These are phyloP conservation scores for Pseudeuparius sepicola DNA, from an alignment of 2,888 invertebrate genomes.

Conservation along the genomic window DNA sequence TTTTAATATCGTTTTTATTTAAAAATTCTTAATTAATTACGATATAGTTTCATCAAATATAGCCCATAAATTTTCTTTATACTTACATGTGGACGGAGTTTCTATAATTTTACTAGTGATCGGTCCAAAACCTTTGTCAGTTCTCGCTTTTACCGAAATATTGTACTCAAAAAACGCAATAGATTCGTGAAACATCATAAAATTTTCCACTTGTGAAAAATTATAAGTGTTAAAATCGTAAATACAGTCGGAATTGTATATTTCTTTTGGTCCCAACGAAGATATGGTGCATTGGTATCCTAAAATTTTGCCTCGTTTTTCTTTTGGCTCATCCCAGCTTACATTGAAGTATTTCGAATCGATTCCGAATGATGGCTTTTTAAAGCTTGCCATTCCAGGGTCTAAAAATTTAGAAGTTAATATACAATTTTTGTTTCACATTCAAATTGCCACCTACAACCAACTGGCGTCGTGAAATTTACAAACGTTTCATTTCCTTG, in stretches of 20 bases:
- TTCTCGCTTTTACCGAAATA: constrained; percentile 4
- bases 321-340: constrained; percentile 11
- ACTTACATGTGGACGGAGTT: constrained; percentile 17
- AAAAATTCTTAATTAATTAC: too few species aligned
- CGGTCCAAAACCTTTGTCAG: constrained; percentile 8
- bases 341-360: constrained; percentile 5
- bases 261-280: constrained; percentile 4
- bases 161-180: constrained; percentile 7
- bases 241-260: constrained; percentile 1
- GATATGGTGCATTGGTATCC: constrained; percentile 4
- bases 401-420: too few species aligned
- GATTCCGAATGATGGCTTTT: too few species aligned
- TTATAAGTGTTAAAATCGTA: not conserved
- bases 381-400: too few species aligned
- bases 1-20: too few species aligned
- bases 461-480: too few species aligned
- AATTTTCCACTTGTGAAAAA: not conserved
- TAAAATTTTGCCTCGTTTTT: constrained; percentile 10
- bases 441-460: too few species aligned
- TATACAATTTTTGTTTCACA: too few species aligned
- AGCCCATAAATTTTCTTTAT: not conserved
- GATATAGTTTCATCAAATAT: too few species aligned
- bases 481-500: too few species aligned
- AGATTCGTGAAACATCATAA: not conserved
- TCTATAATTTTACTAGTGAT: not conserved